Evolutionary conservation across 2,113 vertebrate genomes (phyloP).

Genomic region (Ceyx cyanopectus): DNA sequence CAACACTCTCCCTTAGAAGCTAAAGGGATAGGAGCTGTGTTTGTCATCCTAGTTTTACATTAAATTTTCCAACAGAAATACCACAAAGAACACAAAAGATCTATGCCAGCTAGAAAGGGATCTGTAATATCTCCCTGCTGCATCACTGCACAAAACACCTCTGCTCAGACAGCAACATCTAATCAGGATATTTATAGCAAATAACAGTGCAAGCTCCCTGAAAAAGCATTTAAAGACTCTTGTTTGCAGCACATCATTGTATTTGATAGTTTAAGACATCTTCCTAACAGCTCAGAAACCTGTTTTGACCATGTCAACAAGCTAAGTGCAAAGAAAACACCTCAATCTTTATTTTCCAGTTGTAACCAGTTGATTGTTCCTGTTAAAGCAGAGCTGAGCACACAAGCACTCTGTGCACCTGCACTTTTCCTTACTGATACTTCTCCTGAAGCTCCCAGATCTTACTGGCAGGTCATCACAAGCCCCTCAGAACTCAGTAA

Average conservation of each 20-base stretch:
- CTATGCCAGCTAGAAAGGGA: neutral
- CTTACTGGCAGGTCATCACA: rapidly evolving
- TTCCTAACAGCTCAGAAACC: neutral
- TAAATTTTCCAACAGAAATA: neutral
- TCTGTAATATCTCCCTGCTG: no score
- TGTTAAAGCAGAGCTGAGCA: neutral
- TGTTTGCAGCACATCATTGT: rapidly evolving
- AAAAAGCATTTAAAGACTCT: neutral
- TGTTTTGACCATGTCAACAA: neutral
- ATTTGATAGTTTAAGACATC: neutral
- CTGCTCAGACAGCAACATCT: neutral
- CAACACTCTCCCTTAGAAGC: neutral
- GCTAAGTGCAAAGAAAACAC: neutral
- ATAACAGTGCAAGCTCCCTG: neutral
- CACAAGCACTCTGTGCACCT: rapidly evolving
- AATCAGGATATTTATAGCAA: neutral
- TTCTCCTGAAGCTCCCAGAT: neutral
- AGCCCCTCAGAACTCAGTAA: rapidly evolving
- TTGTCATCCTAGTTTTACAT: neutral
- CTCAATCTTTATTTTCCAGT: neutral
- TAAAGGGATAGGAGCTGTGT: rapidly evolving
- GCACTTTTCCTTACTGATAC: rapidly evolving
- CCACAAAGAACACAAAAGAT: neutral
- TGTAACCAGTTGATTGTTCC: neutral
- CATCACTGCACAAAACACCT: rapidly evolving